Percentiles rank a stretch among this genome's conserved stretches.
These are phyloP conservation scores for Triplophysa rosa DNA, from an alignment of 2,113 vertebrate species.

Conservation along the genomic window DNA sequence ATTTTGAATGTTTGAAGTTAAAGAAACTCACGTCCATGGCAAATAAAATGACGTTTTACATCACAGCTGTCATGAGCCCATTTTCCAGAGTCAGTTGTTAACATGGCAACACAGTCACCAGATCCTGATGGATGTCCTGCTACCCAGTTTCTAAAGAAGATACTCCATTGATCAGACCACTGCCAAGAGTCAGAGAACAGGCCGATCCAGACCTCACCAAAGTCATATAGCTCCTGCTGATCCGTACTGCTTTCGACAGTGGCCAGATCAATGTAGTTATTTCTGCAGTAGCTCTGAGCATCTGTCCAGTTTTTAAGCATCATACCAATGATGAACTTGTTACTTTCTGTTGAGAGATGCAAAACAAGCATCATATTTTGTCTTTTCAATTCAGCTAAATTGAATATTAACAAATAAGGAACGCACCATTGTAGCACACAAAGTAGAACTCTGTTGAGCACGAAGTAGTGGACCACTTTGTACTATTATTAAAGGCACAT, in stretches of 20 bases:
- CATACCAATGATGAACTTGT: background rate
- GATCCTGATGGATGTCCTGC: conserved; percentile 1
- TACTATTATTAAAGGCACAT: rapidly evolving
- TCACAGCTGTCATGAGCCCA: conserved; percentile 24
- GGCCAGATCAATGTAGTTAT: conserved; percentile 9
- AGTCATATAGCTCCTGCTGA: too few relatives aligned
- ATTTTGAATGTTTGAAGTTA: too few relatives aligned
- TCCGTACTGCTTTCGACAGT: background rate
- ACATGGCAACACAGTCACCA: background rate
- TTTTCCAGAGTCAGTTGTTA: background rate
- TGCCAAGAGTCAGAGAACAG: conserved; percentile 33
- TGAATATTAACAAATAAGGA: background rate
- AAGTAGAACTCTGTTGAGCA: background rate
- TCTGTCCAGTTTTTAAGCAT: background rate
- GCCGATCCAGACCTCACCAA: conserved; percentile 1
- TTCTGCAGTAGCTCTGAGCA: conserved; percentile 35
- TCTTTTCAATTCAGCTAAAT: background rate
- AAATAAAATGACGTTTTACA: background rate
- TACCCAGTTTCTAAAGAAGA: conserved; percentile 35
- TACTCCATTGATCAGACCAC: conserved; percentile 40
- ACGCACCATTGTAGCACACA: conserved; percentile 34
- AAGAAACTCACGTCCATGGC: conserved; percentile 20
- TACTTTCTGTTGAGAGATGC: background rate
- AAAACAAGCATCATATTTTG: background rate
- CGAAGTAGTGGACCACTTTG: background rate